Percentiles rank a stretch among this genome's conserved stretches.
Evolutionary conservation across 2,888 invertebrate species (phyloP).

Genomic region (Pseudococcus longispinus): DNA sequence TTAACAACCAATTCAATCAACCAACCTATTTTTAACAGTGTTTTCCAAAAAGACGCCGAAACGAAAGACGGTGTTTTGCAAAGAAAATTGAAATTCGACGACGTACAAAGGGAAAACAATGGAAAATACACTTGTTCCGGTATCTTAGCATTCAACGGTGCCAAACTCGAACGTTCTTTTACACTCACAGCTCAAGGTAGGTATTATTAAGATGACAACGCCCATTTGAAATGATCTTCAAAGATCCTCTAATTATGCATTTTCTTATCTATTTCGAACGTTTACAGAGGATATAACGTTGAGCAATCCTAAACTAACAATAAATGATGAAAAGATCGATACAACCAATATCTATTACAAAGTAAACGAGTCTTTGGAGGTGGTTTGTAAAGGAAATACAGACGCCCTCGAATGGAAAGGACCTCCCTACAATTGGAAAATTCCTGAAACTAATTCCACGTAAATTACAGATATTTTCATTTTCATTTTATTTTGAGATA

Average conservation of each 20-base stretch:
- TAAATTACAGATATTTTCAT: not conserved
- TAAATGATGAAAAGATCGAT: not conserved
- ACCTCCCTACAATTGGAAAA: constrained; percentile 26
- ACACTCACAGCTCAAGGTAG: not conserved
- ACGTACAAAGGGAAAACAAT: not conserved
- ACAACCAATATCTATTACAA: not conserved
- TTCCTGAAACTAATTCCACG: not conserved
- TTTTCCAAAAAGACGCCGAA: not conserved
- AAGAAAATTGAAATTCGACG: constrained; percentile 28
- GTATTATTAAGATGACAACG: not conserved
- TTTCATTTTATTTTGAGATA: no score
- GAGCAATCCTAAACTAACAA: not conserved
- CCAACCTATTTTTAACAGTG: not conserved
- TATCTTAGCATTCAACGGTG: not conserved
- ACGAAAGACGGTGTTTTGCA: not conserved
- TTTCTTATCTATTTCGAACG: not conserved
- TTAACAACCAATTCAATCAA: no score
- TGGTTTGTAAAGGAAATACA: constrained; percentile 30
- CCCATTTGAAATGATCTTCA: no score
- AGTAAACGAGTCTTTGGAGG: not conserved
- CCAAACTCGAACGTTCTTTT: not conserved
- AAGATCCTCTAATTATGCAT: not conserved
- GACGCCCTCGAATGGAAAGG: constrained; percentile 29
- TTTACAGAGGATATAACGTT: constrained; percentile 19
- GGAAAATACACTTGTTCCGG: not conserved